Percentiles rank a stretch among this genome's conserved stretches.
These are phyloP conservation scores for Rotaria magnacalcarata DNA, from an alignment of 2,888 invertebrate species.

Conservation along the genomic window DNA sequence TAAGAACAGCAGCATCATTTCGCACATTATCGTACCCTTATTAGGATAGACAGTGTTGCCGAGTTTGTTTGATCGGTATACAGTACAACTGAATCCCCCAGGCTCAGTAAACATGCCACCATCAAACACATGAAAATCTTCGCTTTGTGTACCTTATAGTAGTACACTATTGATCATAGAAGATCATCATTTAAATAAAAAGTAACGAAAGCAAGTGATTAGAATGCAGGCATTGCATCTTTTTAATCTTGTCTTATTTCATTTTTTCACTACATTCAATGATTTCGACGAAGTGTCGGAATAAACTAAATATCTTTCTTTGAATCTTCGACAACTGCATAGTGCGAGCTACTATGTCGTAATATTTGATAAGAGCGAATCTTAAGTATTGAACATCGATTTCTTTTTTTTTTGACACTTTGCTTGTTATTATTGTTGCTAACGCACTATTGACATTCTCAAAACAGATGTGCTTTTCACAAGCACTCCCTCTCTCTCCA, in stretches of 20 bases:
- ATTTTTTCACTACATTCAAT: too few species aligned
- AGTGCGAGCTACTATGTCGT: background rate
- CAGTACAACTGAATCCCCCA: background rate
- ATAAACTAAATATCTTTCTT: background rate
- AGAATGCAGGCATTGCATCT: too few species aligned
- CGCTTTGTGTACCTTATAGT: background rate
- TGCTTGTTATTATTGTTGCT: background rate
- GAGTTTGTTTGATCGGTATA: slow-evolving; percentile 24
- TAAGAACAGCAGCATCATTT: slow-evolving; percentile 26
- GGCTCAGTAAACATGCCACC: background rate
- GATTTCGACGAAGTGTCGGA: too few species aligned
- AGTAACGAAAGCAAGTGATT: background rate
- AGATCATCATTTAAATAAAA: background rate
- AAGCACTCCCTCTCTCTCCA: background rate
- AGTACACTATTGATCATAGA: background rate
- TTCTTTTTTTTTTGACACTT: background rate
- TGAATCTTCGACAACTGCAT: background rate
- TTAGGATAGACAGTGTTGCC: slow-evolving; percentile 3
- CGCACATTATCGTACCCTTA: slow-evolving; percentile 8
- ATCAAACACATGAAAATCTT: background rate
- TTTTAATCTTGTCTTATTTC: too few species aligned
- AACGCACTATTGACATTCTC: slow-evolving; percentile 3
- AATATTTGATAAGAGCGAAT: slow-evolving; percentile 18
- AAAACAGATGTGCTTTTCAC: slow-evolving; percentile 28
- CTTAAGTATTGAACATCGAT: background rate